Percentiles rank a stretch among this genome's conserved stretches.
These are phyloP conservation scores for Heterocephalus glaber DNA, from an alignment of 2,113 vertebrate species.

Conservation along the genomic window DNA sequence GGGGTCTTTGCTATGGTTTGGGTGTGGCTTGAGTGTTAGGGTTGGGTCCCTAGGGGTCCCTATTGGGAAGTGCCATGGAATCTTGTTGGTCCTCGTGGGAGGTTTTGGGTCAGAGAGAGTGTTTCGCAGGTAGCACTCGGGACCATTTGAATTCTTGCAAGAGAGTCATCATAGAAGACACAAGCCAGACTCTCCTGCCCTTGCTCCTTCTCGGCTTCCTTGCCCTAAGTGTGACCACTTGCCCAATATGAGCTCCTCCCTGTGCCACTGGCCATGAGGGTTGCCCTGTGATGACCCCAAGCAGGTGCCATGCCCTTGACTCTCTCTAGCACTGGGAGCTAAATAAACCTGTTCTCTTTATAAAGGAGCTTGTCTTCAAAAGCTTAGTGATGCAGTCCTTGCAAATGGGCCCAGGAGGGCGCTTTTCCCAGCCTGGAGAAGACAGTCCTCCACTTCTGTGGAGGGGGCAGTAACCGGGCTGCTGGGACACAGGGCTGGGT, in stretches of 20 bases:
- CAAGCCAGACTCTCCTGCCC: not conserved
- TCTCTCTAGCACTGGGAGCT: no score
- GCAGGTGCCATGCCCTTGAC: not conserved
- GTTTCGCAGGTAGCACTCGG: not conserved
- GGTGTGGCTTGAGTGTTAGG: not conserved
- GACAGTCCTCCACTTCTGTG: rapidly evolving
- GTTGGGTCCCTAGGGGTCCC: not conserved
- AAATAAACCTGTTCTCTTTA: not conserved
- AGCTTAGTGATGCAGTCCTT: not conserved
- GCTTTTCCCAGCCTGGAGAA: not conserved
- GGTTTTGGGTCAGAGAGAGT: not conserved
- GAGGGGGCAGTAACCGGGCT: not conserved
- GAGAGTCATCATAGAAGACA: not conserved
- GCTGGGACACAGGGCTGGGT: no score
- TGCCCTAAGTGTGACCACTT: not conserved
- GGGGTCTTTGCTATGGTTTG: no score
- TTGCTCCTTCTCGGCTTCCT: not conserved
- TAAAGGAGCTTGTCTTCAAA: no score
- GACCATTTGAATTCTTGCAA: not conserved
- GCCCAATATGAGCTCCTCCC: not conserved
- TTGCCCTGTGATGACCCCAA: not conserved
- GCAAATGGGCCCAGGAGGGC: not conserved
- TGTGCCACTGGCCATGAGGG: not conserved
- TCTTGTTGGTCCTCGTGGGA: not conserved
- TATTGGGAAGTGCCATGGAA: not conserved